Evolutionary conservation across 2,113 vertebrate species (phyloP), one percentile per base, ranked within the genome.

Genomic region (Rattus rattus): DNA sequence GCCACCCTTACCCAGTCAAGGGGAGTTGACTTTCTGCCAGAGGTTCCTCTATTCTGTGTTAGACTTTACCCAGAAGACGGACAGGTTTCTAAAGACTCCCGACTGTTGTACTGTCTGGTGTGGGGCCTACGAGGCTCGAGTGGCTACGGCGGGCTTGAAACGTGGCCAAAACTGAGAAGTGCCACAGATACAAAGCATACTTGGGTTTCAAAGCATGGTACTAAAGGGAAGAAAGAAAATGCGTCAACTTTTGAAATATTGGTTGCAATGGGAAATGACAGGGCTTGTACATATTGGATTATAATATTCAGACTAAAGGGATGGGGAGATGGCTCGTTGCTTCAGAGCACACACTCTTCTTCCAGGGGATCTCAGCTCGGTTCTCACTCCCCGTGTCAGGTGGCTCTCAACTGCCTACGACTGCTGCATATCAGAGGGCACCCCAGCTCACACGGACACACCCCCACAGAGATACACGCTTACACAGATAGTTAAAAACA

Each of bases 181-280:
- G 28, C 73, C 36, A 1, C 39, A 16, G 19, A 52, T 89, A 26
- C 39, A 77, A 91, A 81, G 43, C 54, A 67, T 8, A 75, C 26
- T 19, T 75, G 14, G 0, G 28, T 92, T 88, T 76, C 80, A 88
- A 91, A 94, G 88, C 26, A 9, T 36, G 13, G 72, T 43, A 19
- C 39, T 9, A 39, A 72, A 85, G 69, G n/a, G 20, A 92, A 69
- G 1, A 39, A 54, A 24, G 6, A 83, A 63, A 90, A 54, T 4
- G 54, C 56, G 30, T 65, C 72, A 70, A 67, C 67, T 77, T 92
- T 95, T n/a, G 59, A 75, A 75, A 24, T 73, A 22, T 19, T 70
- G 69, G 90, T 88, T 92, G 9, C 5, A 95, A 52, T 92, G 80
- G 90, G 59, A 96, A 85, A 80, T 84, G 69, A 61, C 77, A 30